Percentiles rank a stretch among this genome's conserved stretches.
phyloP scores from a whole-genome alignment of 2,888 invertebrate species.

The Coecobrya sp. region DNA sequence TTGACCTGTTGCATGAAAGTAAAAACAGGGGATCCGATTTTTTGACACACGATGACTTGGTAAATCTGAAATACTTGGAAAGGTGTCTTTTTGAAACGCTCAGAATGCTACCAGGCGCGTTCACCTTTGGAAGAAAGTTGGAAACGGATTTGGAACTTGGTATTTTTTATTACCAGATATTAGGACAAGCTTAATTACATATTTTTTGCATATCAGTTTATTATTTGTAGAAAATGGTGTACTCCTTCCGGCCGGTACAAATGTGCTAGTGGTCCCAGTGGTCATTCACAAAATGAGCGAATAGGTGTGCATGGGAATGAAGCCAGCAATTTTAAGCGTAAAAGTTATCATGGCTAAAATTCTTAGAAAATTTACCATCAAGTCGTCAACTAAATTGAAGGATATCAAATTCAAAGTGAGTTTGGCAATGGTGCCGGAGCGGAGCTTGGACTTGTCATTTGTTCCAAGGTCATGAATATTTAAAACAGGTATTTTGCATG shows the following conservation, averaged over 20 bases:
- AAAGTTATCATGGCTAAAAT: slow-evolving; percentile 16
- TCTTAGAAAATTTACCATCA: not conserved
- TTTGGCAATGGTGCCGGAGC: not conserved
- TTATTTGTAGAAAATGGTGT: not conserved
- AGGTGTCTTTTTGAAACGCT: slow-evolving; percentile 38
- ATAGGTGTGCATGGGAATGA: slow-evolving; percentile 29
- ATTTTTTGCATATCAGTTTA: not conserved
- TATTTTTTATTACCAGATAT: not conserved
- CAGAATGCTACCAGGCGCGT: not conserved
- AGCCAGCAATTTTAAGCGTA: not conserved
- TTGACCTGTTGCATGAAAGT: not conserved
- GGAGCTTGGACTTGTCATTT: not conserved
- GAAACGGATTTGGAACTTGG: not conserved
- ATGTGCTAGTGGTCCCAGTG: not conserved
- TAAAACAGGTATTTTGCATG: no score
- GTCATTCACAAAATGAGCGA: slow-evolving; percentile 13
- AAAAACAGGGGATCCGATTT: no score
- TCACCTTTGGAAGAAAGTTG: slow-evolving; percentile 11
- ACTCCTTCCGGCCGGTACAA: not conserved
- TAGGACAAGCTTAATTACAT: no score
- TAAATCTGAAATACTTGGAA: slow-evolving; percentile 45
- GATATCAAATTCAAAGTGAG: not conserved
- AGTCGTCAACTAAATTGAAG: not conserved
- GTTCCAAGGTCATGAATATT: not conserved
- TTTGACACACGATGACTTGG: not conserved